Conservation (phyloP, 2,888 invertebrate species). For the Argyra leucocephala region DNA sequence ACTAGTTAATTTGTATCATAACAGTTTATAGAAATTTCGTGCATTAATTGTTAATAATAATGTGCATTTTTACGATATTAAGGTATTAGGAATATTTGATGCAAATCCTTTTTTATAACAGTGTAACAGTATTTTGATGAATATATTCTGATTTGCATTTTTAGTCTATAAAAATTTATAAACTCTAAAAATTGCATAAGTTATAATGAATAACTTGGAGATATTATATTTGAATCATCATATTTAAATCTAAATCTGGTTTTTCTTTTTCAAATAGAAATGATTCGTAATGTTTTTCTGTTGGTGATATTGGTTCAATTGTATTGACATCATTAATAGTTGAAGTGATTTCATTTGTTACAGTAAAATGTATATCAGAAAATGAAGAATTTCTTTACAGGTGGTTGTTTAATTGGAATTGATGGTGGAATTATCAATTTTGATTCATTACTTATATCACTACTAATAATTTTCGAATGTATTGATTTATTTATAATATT, state of each 20-base stretch:
- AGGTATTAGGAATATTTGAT: too few relatives aligned
- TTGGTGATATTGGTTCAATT: slow-evolving; percentile 18
- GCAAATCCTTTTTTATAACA: too few relatives aligned
- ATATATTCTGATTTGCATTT: too few relatives aligned
- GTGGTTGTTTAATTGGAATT: slow-evolving; percentile 16
- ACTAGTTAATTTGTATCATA: too few relatives aligned
- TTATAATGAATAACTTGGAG: slow-evolving; percentile 26
- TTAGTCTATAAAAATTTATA: too few relatives aligned
- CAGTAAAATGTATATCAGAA: slow-evolving; percentile 25
- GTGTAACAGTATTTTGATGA: too few relatives aligned
- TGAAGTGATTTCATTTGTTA: slow-evolving; percentile 10
- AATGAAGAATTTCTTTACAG: slow-evolving; percentile 24
- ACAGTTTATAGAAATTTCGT: too few relatives aligned
- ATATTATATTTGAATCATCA: slow-evolving; percentile 31
- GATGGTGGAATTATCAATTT: background rate
- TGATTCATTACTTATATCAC: too few relatives aligned
- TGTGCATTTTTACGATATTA: too few relatives aligned
- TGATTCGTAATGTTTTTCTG: slow-evolving; percentile 24
- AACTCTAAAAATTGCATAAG: too few relatives aligned
- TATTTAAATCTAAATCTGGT: slow-evolving; percentile 25
- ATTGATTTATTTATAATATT: background rate
- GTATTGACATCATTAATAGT: slow-evolving; percentile 19
- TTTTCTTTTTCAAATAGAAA: slow-evolving; percentile 23
- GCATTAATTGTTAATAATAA: too few relatives aligned
- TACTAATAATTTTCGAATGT: background rate